Evolutionary conservation across 2,113 vertebrate species (phyloP).

Genomic region (Meleagris gallopavo): DNA sequence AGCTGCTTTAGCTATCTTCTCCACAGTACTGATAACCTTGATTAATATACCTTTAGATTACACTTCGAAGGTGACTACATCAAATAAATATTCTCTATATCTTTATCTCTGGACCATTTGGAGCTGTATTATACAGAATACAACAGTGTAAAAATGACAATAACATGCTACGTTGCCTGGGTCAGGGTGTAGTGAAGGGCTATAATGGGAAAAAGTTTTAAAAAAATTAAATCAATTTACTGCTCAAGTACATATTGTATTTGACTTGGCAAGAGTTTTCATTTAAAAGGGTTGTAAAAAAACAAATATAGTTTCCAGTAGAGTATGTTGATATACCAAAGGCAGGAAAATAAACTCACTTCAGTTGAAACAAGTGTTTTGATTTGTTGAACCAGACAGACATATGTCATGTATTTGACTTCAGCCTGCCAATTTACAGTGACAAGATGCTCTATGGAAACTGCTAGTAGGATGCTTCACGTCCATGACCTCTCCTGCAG

Average conservation of each 20-base stretch:
- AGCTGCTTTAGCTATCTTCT: background rate
- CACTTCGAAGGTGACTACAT: background rate
- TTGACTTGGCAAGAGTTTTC: background rate
- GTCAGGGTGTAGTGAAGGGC: background rate
- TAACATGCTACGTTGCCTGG: background rate
- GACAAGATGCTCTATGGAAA: background rate
- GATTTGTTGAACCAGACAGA: background rate
- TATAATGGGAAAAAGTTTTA: background rate
- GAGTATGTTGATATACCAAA: background rate
- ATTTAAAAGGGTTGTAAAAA: background rate
- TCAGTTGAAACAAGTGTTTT: background rate
- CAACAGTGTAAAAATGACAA: background rate
- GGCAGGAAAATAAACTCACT: background rate
- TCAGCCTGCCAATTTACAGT: background rate
- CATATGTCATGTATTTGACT: fast-evolving
- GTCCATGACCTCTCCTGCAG: background rate
- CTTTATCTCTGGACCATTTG: background rate
- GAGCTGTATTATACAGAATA: background rate
- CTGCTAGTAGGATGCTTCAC: background rate
- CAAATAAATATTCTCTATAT: background rate
- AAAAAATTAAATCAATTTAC: background rate
- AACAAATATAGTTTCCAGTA: background rate
- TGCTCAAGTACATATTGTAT: background rate
- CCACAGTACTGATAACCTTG: background rate
- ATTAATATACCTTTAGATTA: background rate